Evolutionary conservation across 2,113 vertebrate genomes (phyloP), one percentile per base, ranked within the genome.

Genomic region (Podilymbus podiceps): DNA sequence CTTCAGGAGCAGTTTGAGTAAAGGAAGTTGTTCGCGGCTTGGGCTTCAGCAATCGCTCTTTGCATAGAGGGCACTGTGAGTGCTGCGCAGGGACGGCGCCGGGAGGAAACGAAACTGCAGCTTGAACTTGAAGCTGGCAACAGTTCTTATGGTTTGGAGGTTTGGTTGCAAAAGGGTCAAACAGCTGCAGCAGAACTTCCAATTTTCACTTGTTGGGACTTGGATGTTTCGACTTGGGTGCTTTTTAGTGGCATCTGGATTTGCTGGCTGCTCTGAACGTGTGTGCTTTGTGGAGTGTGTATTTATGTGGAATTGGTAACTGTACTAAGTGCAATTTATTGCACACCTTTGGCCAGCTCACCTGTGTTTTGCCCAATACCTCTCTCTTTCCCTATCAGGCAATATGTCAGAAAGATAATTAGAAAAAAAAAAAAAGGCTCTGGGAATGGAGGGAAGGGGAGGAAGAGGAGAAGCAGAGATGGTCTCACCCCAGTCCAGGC

Each of bases 11-110:
- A 85, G 83, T 62, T 24, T 71, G 88, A 77, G 76, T 9, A 46
- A 44, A 90, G 93, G 95, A 95, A 96, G 93, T 83, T 74, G 94
- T 95, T 91, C 27, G 89, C 1, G 88, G 88, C 83, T 88, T 73
- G 92, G 63, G 81, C 90, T 88, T 56, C 1, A 0, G 59, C 82
- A 62, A 27, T 75, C 35, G 3, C 44, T 64, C 56, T 71, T 55
- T 60, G 93, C 83, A 9, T 18, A 1, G 83, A 42, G 86, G 60
- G 50, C 88, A 75, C 40, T 15, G 23, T 1, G 59, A 60, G 46
- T 40, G 4, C 52, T 12, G 75, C 15, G 1, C 60, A n/a, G 24
- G 53, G 62, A 44, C 19, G 0, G 56, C 11, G 0, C 3, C 0
- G 15, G 2, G 74, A 50, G 18, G 92, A 91, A 76, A 33, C 3